Evolutionary conservation across 2,888 invertebrate genomes (phyloP).

Genomic region (Acanthococcus lagerstroemiae): DNA sequence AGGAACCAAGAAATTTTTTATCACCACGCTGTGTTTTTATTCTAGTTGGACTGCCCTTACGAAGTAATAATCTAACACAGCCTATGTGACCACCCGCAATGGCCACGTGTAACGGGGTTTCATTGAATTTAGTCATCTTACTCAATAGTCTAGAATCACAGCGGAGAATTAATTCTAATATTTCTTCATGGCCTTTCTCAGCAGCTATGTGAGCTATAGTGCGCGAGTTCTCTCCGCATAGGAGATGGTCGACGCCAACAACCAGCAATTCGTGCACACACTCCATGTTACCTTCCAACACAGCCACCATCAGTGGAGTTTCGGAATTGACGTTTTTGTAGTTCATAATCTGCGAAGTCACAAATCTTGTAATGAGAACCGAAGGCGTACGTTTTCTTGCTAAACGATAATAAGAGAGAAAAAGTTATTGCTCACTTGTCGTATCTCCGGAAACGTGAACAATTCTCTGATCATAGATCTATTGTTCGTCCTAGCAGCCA

Average conservation of each 20-base stretch:
- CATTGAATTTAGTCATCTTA: too few species aligned
- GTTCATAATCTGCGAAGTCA: constrained; percentile 45
- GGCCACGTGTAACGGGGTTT: too few species aligned
- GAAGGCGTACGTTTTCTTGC: too few species aligned
- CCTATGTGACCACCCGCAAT: too few species aligned
- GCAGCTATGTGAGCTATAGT: constrained; percentile 54
- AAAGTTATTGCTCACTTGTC: constrained; percentile 35
- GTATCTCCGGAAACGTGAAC: constrained; percentile 44
- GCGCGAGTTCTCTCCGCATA: constrained; percentile 44
- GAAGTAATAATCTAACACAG: too few species aligned
- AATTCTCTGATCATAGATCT: constrained; percentile 47
- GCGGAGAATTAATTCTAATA: too few species aligned
- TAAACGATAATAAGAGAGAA: too few species aligned
- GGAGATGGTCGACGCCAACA: constrained; percentile 45
- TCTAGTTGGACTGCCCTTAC: too few species aligned
- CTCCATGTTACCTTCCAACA: constrained; percentile 43
- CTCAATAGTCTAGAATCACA: too few species aligned
- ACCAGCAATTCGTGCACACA: constrained; percentile 45
- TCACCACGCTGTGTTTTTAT: too few species aligned
- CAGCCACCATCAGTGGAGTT: constrained; percentile 43
- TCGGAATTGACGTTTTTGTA: constrained; percentile 24
- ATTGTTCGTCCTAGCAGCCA: constrained; percentile 47
- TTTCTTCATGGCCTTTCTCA: constrained; percentile 47
- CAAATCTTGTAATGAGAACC: too few species aligned
- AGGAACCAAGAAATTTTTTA: too few species aligned